phyloP scores from a whole-genome alignment of 2,888 invertebrate species.

The Brachylomia viminalis region DNA sequence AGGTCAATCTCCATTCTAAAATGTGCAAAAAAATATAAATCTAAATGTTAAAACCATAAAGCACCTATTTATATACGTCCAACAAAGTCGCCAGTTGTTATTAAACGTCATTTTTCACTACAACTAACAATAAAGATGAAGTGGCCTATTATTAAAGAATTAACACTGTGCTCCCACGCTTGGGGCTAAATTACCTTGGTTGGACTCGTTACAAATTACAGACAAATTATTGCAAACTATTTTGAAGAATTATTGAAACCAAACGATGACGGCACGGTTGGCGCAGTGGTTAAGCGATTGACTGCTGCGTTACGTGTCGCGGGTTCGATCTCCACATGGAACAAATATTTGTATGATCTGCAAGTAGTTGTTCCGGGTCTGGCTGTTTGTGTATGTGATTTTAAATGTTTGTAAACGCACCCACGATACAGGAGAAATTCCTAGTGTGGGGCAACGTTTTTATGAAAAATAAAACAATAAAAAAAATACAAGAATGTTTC shows the following conservation, averaged over 20 bases:
- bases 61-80: conserved; percentile 37
- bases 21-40: conserved; percentile 13
- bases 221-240: conserved; percentile 22
- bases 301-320: too few species aligned
- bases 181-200: conserved; percentile 45
- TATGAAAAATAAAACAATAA: too few species aligned
- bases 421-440: too few species aligned
- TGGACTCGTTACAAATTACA: conserved; percentile 46
- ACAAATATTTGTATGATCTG: too few species aligned
- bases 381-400: too few species aligned
- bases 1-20: conserved; percentile 32
- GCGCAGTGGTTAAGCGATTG: too few species aligned
- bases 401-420: too few species aligned
- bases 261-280: too few species aligned
- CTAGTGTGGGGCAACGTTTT: too few species aligned
- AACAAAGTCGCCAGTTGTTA: conserved; percentile 14
- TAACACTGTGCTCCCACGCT: conserved; percentile 70
- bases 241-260: conserved; percentile 19
- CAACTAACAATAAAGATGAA: conserved; percentile 66
- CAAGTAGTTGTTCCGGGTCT: too few species aligned
- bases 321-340: too few species aligned
- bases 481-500: too few species aligned
- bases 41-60: conserved; percentile 31
- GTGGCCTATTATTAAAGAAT: conserved; percentile 71
- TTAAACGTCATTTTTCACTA: conserved; percentile 64